These are phyloP conservation scores for Gobius niger DNA, from an alignment of 2,113 vertebrate genomes.

Conservation along the genomic window DNA sequence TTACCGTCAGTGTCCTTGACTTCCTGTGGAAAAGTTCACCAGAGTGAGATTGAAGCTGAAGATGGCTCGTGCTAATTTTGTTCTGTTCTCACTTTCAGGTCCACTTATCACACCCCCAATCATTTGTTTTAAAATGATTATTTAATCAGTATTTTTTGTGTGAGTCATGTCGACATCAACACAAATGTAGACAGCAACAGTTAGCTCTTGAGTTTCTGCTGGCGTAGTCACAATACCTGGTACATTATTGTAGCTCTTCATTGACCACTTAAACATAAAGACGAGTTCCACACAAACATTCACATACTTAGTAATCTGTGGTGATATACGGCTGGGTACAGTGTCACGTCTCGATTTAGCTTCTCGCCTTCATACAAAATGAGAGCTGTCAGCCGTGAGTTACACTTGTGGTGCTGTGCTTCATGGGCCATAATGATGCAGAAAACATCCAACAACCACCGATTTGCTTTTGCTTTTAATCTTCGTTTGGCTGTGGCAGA, in stretches of 20 bases:
- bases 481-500: slow-evolving; percentile 42
- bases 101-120: slow-evolving; percentile 60
- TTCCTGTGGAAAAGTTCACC: slow-evolving; percentile 24
- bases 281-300: not conserved
- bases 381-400: slow-evolving; percentile 63
- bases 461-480: slow-evolving; percentile 72
- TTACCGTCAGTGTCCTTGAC: slow-evolving; percentile 23
- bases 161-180: too few species aligned
- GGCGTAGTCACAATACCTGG: not conserved
- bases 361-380: slow-evolving; percentile 57
- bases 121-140: too few species aligned
- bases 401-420: slow-evolving; percentile 59
- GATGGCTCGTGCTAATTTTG: slow-evolving; percentile 53
- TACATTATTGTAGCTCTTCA: not conserved
- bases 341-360: slow-evolving; percentile 62
- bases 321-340: slow-evolving; percentile 38
- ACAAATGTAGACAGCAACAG: too few species aligned
- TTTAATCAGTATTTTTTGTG: too few species aligned
- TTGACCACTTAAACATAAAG: not conserved
- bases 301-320: not conserved
- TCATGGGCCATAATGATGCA: slow-evolving; percentile 63
- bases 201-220: not conserved
- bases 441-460: slow-evolving; percentile 67
- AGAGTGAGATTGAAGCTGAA: slow-evolving; percentile 39
- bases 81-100: slow-evolving; percentile 47